Base-by-base conservation (phyloP, 2,888 invertebrate genomes). In the Rhynchonema sp. region DNA sequence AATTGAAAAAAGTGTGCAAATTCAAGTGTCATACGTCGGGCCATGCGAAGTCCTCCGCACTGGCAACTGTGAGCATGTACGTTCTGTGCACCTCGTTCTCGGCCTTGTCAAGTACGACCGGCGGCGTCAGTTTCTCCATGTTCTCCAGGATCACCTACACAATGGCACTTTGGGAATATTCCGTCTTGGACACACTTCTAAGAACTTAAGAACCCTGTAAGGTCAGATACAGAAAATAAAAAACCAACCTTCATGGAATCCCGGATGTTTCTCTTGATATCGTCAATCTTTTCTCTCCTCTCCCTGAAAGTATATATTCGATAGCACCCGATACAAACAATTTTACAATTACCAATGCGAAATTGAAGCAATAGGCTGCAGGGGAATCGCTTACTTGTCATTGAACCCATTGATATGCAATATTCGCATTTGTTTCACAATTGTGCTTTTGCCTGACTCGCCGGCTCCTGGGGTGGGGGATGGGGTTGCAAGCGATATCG, bases 401-500 rank as follows among this genome's bases (percentile, higher is more conserved):
- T 89, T 92, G 82, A 96, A 98, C 68, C 98, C 98, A 81, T 96
- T 89, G 69, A 98, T 94, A 82, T 98, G 96, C 72, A 94, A 82
- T 78, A 98, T 98, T 75, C 92, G 84, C 98, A 99, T 99, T 81
- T 99, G 98, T 80, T 96, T 96, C 73, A 98, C 96, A 77, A 98
- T 96, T 69, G 96, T 98, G 72, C 94, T 96, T 81, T 98, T 98
- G 71, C 96, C 96, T 63, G 94, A 94, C 80, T 96, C 96, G 73
- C 96, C 94, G 72, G 96, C 94, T 72, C 94, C 83, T 83, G 74
- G 56, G 73, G 23, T 6, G n/a, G 20, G 13, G n/a, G 3, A n/a
- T 6, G n/a, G 17, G 38, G 38, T 38, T 6, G 6, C 38, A 38
- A 38, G 38, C 17, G 38, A 38, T 13, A 38, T 17, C 9, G 38